Conservation (phyloP, 2,113 vertebrate genomes). For the Peromyscus maniculatus region DNA sequence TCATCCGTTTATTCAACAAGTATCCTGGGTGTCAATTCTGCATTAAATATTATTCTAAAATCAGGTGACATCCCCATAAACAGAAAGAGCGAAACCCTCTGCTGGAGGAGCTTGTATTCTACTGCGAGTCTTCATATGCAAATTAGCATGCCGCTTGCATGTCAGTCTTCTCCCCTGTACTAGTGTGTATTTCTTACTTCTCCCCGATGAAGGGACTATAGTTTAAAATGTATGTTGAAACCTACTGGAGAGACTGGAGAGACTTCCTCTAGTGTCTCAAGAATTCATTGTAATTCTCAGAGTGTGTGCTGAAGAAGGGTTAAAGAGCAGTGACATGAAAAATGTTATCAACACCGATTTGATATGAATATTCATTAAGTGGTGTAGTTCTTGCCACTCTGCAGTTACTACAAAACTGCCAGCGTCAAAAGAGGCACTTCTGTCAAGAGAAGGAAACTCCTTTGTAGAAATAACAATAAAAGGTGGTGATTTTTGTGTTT, state of each 20-base stretch:
- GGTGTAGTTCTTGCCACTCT: slow-evolving; percentile 58
- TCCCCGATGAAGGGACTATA: slow-evolving; percentile 15
- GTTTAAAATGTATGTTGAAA: slow-evolving; percentile 78
- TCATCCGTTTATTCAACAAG: not conserved
- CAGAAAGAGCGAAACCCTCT: not conserved
- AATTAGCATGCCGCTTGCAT: slow-evolving; percentile 5
- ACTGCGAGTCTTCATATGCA: not conserved
- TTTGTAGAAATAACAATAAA: slow-evolving; percentile 63
- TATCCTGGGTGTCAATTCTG: not conserved
- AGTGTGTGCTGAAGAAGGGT: slow-evolving; percentile 73
- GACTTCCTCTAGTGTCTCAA: slow-evolving; percentile 78
- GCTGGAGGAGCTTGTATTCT: not conserved
- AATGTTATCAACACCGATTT: slow-evolving; percentile 77
- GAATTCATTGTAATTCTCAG: slow-evolving; percentile 78
- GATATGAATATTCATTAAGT: slow-evolving; percentile 80
- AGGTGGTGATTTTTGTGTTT: slow-evolving; percentile 61
- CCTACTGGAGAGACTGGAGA: slow-evolving; percentile 74
- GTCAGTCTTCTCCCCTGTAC: not conserved
- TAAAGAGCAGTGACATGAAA: slow-evolving; percentile 75
- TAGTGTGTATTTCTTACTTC: slow-evolving; percentile 48
- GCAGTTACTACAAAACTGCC: slow-evolving; percentile 67
- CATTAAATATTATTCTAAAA: not conserved
- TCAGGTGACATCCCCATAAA: not conserved
- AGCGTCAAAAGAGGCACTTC: slow-evolving; percentile 76
- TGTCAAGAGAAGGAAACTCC: slow-evolving; percentile 69